Evolutionary conservation across 2,888 invertebrate genomes (phyloP), one percentile per base, ranked within the genome.

Genomic region (Melanargia galathea): DNA sequence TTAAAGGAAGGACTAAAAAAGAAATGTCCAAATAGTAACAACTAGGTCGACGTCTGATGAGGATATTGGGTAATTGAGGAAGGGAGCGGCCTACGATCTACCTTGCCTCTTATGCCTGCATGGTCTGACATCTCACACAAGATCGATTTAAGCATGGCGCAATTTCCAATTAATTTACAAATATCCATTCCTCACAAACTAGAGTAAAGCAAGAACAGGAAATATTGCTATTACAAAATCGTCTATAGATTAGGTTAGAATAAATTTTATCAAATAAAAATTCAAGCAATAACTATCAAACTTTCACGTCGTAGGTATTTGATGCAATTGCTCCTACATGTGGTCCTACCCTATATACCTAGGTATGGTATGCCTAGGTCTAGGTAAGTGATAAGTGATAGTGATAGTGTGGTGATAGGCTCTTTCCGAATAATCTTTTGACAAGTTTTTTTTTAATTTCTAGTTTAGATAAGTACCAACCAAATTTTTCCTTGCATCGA

Each of bases 51-150:
- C 78, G 81, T 78, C 81, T 80, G 81, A 77, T 77, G 75, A 85
- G 84, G 83, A 87, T 84, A 87, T 87, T 87, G 83, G 83, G 87
- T 86, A 87, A 88, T 87, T 85, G 85, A 86, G 85, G 86, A 87
- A 85, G 86, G 86, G 87, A 87, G 84, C 78, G 84, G 81, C 75
- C 74, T 35, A 55, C 61, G 48, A 63, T 58, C 49, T 68, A 66
- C 68, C 60, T 66, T 64, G 59, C 64, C 48, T 68, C 52, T 63
- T 58, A 65, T 40, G 22, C 45, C 10, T 20, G 18, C 11, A 33
- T 43, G 40, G 43, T 43, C 20, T 26, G 40, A 4, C 18, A 60
- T 40, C 33, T 60, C 57, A 35, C 22, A 54, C 16, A 38, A n/a
- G 18, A 5, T n/a, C 4, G 6, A 30, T 7, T 30, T 22, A n/a